These are phyloP conservation scores for Takifugu rubripes DNA, from an alignment of 2,797 vertebrate genomes.

Conservation along the genomic window DNA sequence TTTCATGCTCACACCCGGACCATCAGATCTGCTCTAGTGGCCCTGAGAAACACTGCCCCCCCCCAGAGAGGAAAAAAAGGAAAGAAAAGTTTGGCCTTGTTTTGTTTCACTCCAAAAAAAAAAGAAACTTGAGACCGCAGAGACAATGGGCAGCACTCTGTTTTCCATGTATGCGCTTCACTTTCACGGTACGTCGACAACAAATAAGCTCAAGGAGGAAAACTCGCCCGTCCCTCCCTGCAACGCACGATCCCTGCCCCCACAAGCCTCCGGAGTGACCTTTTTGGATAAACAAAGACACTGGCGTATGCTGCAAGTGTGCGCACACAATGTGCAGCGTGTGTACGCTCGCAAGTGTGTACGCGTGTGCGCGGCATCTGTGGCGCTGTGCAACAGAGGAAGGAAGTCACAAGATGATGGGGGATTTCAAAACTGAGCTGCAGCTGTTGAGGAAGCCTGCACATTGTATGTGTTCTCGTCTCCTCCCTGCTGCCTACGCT, in stretches of 20 bases:
- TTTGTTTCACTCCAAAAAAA: slow-evolving; percentile 46
- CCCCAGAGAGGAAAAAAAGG: neutral
- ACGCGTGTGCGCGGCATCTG: slow-evolving; percentile 49
- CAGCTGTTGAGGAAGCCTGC: slow-evolving; percentile 77
- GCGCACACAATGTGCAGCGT: slow-evolving; percentile 33
- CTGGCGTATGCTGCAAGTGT: slow-evolving; percentile 52
- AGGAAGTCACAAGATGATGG: slow-evolving; percentile 80
- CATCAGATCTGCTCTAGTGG: slow-evolving; percentile 43
- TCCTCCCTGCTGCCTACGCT: slow-evolving; percentile 39
- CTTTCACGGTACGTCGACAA: neutral
- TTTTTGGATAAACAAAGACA: slow-evolving; percentile 69
- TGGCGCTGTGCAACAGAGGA: slow-evolving; percentile 68
- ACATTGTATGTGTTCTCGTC: slow-evolving; percentile 63
- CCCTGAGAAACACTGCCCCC: slow-evolving; percentile 45
- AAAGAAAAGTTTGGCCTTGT: slow-evolving; percentile 27
- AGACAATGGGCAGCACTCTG: slow-evolving; percentile 13
- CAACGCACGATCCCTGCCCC: slow-evolving; percentile 41
- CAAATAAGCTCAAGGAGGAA: too few species aligned
- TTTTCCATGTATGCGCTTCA: slow-evolving; percentile 4
- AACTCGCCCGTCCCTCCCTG: too few species aligned
- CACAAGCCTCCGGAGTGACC: slow-evolving; percentile 58
- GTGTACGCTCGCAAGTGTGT: slow-evolving; percentile 4
- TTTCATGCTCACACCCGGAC: slow-evolving; percentile 58
- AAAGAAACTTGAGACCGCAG: slow-evolving; percentile 30
- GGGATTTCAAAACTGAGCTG: slow-evolving; percentile 75